Conservation (phyloP, 2,113 vertebrate species). For the Megalops atlanticus region DNA sequence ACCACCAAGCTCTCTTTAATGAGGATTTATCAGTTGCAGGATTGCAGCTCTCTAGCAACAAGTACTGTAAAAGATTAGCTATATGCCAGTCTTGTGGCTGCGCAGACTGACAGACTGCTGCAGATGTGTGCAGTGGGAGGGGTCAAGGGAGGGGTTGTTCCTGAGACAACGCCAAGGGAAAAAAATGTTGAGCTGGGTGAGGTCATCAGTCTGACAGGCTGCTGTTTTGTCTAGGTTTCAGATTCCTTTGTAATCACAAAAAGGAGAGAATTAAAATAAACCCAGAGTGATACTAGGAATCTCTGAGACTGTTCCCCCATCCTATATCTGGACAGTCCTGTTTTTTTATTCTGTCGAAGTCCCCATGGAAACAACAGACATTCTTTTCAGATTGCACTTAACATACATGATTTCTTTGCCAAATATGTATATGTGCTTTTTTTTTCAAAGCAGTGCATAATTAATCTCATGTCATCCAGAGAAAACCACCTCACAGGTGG, state of each 20-base stretch:
- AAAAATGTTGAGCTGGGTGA: constrained; percentile 26
- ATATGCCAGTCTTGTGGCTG: neutral
- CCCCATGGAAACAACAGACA: neutral
- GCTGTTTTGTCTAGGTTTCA: constrained; percentile 40
- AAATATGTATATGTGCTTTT: neutral
- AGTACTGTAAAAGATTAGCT: neutral
- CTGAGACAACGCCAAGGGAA: neutral
- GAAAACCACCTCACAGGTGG: neutral
- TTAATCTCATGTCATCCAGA: neutral
- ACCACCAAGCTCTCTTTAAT: neutral
- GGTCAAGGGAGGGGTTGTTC: neutral
- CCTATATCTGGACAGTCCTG: neutral
- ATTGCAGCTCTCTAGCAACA: neutral
- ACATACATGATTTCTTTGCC: neutral
- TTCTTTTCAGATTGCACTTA: neutral
- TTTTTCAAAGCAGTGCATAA: neutral
- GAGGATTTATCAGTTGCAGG: neutral
- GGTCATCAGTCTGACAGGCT: constrained; percentile 31
- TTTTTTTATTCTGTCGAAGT: neutral
- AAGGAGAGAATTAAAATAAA: neutral
- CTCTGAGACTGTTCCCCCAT: neutral
- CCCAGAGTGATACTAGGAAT: neutral
- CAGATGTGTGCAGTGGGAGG: neutral
- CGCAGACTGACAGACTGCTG: constrained; percentile 11
- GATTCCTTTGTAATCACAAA: constrained; percentile 35